phyloP scores from a whole-genome alignment of 92 coral and sea anemone genomes.

The Porites evermanni region DNA sequence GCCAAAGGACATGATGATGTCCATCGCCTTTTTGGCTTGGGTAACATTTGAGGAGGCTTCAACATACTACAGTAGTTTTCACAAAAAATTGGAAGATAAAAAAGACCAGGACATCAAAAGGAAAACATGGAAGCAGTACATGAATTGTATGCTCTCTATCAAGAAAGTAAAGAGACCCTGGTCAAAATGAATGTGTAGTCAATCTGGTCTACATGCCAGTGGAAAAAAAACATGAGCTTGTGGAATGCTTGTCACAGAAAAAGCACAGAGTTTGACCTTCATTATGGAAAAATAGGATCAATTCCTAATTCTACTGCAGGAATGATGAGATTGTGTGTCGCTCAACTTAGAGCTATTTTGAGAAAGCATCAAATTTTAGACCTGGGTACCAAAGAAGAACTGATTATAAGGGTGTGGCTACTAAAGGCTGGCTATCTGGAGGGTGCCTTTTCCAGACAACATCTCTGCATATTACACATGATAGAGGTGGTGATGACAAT shows the following conservation, averaged over 20 bases:
- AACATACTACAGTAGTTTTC: slow-evolving; percentile 19
- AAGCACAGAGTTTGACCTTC: slow-evolving; percentile 23
- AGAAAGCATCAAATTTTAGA: slow-evolving; percentile 52
- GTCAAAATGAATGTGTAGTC: slow-evolving; percentile 51
- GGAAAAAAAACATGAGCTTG: slow-evolving; percentile 73
- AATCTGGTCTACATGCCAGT: slow-evolving; percentile 41
- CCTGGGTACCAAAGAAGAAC: slow-evolving; percentile 66
- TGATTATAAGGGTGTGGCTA: slow-evolving; percentile 53
- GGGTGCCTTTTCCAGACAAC: slow-evolving; percentile 71
- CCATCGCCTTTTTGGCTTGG: slow-evolving; percentile 57
- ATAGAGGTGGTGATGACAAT: slow-evolving; percentile 46
- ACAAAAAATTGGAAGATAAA: slow-evolving; percentile 39
- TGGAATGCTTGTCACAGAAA: slow-evolving; percentile 47
- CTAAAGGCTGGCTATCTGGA: slow-evolving; percentile 49
- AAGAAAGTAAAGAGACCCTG: slow-evolving; percentile 49
- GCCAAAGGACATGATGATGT: slow-evolving; percentile 4
- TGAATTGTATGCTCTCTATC: slow-evolving; percentile 44
- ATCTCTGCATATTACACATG: slow-evolving; percentile 49
- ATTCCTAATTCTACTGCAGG: slow-evolving; percentile 64
- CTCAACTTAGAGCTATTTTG: slow-evolving; percentile 61
- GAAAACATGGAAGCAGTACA: slow-evolving; percentile 38
- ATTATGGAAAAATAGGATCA: slow-evolving; percentile 53
- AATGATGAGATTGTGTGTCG: slow-evolving; percentile 56
- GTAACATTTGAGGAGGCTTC: slow-evolving; percentile 46
- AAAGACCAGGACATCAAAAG: slow-evolving; percentile 45